A percentile compares a stretch with the other conserved stretches of the same genome.
Conservation (phyloP, 2,888 invertebrate species). For the Mythimna loreyi region DNA sequence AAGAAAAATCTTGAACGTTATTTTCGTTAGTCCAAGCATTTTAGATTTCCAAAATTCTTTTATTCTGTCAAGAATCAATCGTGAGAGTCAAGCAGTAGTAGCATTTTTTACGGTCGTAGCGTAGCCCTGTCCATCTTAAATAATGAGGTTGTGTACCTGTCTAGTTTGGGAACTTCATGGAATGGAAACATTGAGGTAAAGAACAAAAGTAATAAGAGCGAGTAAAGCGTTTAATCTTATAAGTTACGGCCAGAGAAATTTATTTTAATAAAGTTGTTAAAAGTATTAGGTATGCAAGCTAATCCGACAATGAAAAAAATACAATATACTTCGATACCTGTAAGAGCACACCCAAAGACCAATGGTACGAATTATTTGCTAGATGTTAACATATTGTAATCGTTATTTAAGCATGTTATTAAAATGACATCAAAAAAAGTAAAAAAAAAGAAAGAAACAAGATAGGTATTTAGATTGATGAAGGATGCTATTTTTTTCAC, state of each 20-base stretch:
- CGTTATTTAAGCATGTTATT: constrained; percentile 61
- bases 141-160: constrained; percentile 5
- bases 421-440: constrained; percentile 47
- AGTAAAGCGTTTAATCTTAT: constrained; percentile 37
- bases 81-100: constrained; percentile 8
- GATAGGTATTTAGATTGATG: constrained; percentile 18
- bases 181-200: constrained; percentile 21
- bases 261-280: constrained; percentile 34
- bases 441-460: constrained; percentile 25
- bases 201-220: constrained; percentile 50
- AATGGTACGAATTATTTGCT: constrained; percentile 65
- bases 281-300: constrained; percentile 35
- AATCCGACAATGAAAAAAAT: constrained; percentile 15
- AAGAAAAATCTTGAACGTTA: constrained; percentile 8
- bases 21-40: constrained; percentile 22
- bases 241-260: constrained; percentile 37
- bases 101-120: background rate
- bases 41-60: constrained; percentile 16
- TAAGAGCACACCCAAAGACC: constrained; percentile 63
- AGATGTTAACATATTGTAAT: constrained; percentile 63
- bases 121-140: constrained; percentile 5
- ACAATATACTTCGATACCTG: constrained; percentile 45
- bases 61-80: background rate
- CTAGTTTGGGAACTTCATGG: constrained; percentile 3
- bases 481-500: constrained; percentile 13